Evolutionary conservation across 2,113 vertebrate species (phyloP), one percentile per base, ranked within the genome.

Genomic region (Chloroceryle aenea): DNA sequence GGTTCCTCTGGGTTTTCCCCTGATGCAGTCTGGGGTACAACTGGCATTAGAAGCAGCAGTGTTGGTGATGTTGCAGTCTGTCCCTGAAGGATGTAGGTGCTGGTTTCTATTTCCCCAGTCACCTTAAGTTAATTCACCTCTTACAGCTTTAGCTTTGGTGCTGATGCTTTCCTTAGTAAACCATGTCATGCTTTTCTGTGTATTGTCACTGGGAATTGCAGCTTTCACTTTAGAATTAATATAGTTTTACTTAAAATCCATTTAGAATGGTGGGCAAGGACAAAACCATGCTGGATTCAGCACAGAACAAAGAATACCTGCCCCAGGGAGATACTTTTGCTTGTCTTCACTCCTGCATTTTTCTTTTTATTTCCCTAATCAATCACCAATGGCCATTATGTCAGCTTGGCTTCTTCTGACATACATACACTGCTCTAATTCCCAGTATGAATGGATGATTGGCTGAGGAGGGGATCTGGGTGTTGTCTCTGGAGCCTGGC

Each of bases 131-230:
- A 72, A 66, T 74, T 74, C 78, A 83, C 14, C 47, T 90, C 50
- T 61, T 68, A 23, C 8, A n/a, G 20, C 42, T 72, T 63, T 47
- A 29, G 64, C 34, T 84, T 63, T 40, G 55, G 53, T 58, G 27
- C 36, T 13, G 13, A 56, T 42, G 5, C 45, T 84, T 80, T 40
- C 32, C 18, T 36, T 18, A 3, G 2, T 20, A 43, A 72, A 80
- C 47, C 1, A 0, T 4, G 11, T 0, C 0, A 32, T 22, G 3
- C 22, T 82, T 78, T 52, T 18, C 56, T 48, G 6, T 1, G 15
- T 19, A 29, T 12, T 30, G 19, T 17, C n/a, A 13, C 3, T n/a
- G 83, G 43, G 79, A 83, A 59, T 30, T 27, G 40, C 42, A 79
- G 25, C 32, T 75, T 53, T 67, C 38, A 4, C 26, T 68, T 80